Percentiles rank a stretch among this genome's conserved stretches.
These are phyloP conservation scores for Orthonyx spaldingii DNA, from an alignment of 2,113 vertebrate species.

Conservation along the genomic window DNA sequence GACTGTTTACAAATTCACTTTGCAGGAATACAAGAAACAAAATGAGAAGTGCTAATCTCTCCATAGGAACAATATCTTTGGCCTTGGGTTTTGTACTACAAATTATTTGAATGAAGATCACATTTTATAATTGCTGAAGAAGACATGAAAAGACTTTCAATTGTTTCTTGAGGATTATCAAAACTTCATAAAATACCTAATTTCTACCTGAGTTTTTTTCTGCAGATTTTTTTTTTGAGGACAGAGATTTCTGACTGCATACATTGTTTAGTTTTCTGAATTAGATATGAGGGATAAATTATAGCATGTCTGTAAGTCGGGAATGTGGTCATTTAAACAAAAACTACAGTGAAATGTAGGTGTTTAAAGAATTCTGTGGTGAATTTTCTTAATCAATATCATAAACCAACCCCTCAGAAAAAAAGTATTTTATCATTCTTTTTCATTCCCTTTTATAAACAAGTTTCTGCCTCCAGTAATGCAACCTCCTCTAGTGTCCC, in stretches of 20 bases:
- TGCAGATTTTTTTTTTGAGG: neutral
- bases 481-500: neutral
- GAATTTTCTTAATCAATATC: neutral
- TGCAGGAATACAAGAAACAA: neutral
- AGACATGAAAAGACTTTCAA: neutral
- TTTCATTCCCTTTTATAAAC: neutral
- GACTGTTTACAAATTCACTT: neutral
- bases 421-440: neutral
- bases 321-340: neutral
- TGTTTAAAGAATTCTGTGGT: neutral
- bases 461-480: neutral
- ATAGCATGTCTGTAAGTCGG: neutral
- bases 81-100: neutral
- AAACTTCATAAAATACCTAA: neutral
- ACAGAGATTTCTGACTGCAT: neutral
- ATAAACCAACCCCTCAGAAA: neutral
- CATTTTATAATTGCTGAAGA: neutral
- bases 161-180: neutral
- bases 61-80: neutral
- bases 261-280: neutral
- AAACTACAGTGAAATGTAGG: neutral
- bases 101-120: neutral
- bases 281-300: neutral
- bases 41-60: neutral
- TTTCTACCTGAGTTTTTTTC: neutral